Evolutionary conservation across 1,140 invertebrate genomes (phyloP).

Genomic region (Aphaenogaster ashmeadi): DNA sequence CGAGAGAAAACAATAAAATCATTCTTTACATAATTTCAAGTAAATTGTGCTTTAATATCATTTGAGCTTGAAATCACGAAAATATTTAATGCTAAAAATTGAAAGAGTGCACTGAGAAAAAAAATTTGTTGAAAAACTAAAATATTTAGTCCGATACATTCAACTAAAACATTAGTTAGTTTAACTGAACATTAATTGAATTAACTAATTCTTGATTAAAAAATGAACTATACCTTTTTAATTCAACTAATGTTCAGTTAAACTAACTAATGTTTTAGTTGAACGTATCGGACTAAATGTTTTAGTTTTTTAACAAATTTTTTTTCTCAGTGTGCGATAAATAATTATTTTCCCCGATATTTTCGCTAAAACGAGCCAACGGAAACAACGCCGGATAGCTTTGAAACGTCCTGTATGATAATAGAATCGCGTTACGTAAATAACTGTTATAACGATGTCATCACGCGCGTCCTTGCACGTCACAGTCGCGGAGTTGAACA

Average conservation of each 20-base stretch:
- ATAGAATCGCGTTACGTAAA: neutral
- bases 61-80: neutral
- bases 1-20: neutral
- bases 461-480: constrained; percentile 29
- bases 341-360: neutral
- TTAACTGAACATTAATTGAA: too few relatives aligned
- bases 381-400: neutral
- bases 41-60: neutral
- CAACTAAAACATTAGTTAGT: too few relatives aligned
- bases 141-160: too few relatives aligned
- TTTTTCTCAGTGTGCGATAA: neutral
- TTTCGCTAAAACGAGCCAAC: neutral
- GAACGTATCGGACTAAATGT: too few relatives aligned
- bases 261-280: too few relatives aligned
- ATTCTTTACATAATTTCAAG: neutral
- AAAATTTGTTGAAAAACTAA: too few relatives aligned
- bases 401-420: constrained; percentile 7
- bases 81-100: neutral
- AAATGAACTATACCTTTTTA: too few relatives aligned
- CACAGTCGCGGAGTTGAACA: neutral
- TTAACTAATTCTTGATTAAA: too few relatives aligned
- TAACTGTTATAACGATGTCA: constrained; percentile 1
- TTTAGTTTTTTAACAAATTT: too few relatives aligned
- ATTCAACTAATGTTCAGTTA: too few relatives aligned
- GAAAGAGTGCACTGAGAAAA: neutral